Conservation (phyloP, 2,888 invertebrate genomes). For the Galeruca laticollis region DNA sequence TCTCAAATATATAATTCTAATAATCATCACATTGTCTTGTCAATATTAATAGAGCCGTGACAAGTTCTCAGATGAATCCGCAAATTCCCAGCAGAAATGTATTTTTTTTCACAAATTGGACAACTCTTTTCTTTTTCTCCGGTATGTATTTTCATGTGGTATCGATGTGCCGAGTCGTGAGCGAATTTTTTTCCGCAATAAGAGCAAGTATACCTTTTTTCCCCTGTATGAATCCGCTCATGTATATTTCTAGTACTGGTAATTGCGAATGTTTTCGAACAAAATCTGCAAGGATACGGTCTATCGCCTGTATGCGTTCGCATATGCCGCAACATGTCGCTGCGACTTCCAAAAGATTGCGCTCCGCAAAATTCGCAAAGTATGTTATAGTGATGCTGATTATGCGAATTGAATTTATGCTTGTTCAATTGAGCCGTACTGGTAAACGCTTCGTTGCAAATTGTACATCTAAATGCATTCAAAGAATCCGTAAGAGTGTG, state of each 20-base stretch:
- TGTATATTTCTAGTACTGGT: conserved; percentile 62
- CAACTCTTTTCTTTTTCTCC: conserved; percentile 72
- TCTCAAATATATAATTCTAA: neutral
- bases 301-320: conserved; percentile 65
- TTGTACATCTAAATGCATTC: conserved; percentile 61
- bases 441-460: conserved; percentile 63
- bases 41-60: conserved; percentile 18
- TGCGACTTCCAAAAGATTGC: conserved; percentile 58
- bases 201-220: conserved; percentile 63
- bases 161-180: conserved; percentile 71
- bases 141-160: conserved; percentile 73
- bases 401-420: conserved; percentile 57
- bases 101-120: conserved; percentile 67
- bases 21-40: neutral
- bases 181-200: conserved; percentile 62
- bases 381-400: conserved; percentile 65
- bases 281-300: conserved; percentile 63
- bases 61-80: conserved; percentile 38
- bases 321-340: conserved; percentile 61
- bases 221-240: conserved; percentile 55
- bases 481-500: conserved; percentile 60
- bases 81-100: conserved; percentile 54
- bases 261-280: conserved; percentile 68
- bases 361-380: conserved; percentile 64
- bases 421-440: conserved; percentile 58